Conservation (phyloP, 2,888 invertebrate species). For the Sarcophaga subvicina region DNA sequence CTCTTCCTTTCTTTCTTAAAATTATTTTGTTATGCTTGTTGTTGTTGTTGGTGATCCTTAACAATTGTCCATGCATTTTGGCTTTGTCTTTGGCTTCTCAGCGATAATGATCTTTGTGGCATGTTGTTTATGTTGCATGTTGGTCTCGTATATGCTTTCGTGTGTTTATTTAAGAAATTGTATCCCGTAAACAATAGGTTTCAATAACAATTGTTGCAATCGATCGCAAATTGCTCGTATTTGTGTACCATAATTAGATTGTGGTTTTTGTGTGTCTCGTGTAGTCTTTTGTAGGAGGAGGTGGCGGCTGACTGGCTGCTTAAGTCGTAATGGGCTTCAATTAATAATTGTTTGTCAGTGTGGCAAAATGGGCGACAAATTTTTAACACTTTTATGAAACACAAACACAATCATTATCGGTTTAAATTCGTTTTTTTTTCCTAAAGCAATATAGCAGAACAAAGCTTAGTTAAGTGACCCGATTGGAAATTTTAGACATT, state of each 20-base stretch:
- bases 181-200: constrained; percentile 52
- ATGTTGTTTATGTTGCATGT: constrained; percentile 52
- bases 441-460: no score
- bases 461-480: no score
- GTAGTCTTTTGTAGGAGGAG: constrained; percentile 58
- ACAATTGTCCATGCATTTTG: constrained; percentile 49
- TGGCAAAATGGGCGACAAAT: constrained; percentile 69
- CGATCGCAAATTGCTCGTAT: constrained; percentile 63
- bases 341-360: constrained; percentile 70
- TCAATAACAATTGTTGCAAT: constrained; percentile 42
- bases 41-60: constrained; percentile 53
- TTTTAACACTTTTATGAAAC: constrained; percentile 61
- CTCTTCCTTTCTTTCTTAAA: constrained; percentile 67
- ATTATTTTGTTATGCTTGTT: constrained; percentile 78
- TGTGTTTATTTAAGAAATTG: constrained; percentile 63
- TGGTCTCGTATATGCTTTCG: constrained; percentile 40
- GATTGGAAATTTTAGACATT: no score
- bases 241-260: constrained; percentile 69
- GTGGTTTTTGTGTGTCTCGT: constrained; percentile 21
- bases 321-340: constrained; percentile 62
- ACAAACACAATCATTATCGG: constrained; percentile 42
- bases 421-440: neutral
- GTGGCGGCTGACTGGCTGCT: constrained; percentile 55
- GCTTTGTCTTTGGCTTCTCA: constrained; percentile 23
- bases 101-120: constrained; percentile 75